Evolutionary conservation across 2,113 vertebrate species (phyloP), one percentile per base, ranked within the genome.

Genomic region (Osmerus eperlanus): DNA sequence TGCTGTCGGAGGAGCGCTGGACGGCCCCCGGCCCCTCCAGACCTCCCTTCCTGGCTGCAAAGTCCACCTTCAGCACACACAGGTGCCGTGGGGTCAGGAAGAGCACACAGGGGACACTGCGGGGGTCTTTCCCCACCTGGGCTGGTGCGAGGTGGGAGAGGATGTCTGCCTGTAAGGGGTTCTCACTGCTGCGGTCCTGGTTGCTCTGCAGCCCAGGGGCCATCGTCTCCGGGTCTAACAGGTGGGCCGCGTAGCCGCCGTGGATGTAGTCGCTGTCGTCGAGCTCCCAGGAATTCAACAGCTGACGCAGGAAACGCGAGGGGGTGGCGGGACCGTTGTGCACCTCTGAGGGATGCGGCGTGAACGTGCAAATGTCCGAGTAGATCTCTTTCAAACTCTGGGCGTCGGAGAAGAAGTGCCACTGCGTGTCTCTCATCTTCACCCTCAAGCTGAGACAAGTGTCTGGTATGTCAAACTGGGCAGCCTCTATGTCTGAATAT

Each of bases 1-100:
- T 92, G 84, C 93, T 63, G 86, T 80, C 82, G 64, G 80, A 61
- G 32, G 70, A 54, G 61, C 19, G 52, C 79, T 3, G 73, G 53
- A 72, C 85, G 79, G 75, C 84, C 81, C 82, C 85, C 84, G 18
- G 92, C 90, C 82, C 41, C 41, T 47, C 41, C 41, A 12, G 41
- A 47, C 41, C 41, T 47, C 41, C 41, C 41, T 11, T 47, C 41
- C 94, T 82, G 23, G 88, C 85, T 36, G 74, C 76, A 68, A 97
- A 95, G 87, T 97, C 93, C 3, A 95, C 89, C 83, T 93, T 94
- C 69, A 98, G 86, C 78, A 96, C 85, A 18, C 95, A 95, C 65
- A 98, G 89, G 71, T 97, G 92, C 72, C 94, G 90, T 3, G 90
- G 84, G 0, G 96, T 96, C 65, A 98, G 91, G 82, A 98, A 92